Evolutionary conservation across 2,888 invertebrate species (phyloP).

Genomic region (Drosophila leonis): DNA sequence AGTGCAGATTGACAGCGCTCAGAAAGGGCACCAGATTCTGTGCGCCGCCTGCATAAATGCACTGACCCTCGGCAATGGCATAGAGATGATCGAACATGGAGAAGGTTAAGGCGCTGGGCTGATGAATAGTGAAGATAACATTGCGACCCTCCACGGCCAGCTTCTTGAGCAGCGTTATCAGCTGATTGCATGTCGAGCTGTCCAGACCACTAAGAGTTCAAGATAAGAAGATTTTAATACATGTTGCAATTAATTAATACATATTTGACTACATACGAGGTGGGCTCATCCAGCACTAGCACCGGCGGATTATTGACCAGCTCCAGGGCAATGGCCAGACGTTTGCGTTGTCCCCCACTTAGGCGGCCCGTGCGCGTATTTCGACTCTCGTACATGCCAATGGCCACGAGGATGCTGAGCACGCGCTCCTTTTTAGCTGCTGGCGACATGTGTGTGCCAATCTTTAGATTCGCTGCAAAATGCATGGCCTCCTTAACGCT

Average conservation of each 20-base stretch:
- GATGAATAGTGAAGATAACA: slow-evolving; percentile 95
- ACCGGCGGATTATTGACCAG: slow-evolving; percentile 96
- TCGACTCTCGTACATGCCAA: slow-evolving; percentile 89
- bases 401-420: slow-evolving; percentile 91
- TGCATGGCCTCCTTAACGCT: slow-evolving; percentile 94
- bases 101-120: slow-evolving; percentile 94
- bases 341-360: slow-evolving; percentile 96
- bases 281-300: slow-evolving; percentile 97
- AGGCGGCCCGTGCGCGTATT: slow-evolving; percentile 90
- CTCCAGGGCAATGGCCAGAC: slow-evolving; percentile 95
- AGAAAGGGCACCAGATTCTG: slow-evolving; percentile 92
- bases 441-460: slow-evolving; percentile 88
- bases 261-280: slow-evolving; percentile 88
- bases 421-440: slow-evolving; percentile 89
- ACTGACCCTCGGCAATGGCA: slow-evolving; percentile 92
- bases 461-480: slow-evolving; percentile 94
- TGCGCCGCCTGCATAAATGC: slow-evolving; percentile 93
- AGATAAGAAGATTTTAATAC: background rate
- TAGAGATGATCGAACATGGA: slow-evolving; percentile 96
- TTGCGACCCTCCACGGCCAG: slow-evolving; percentile 94
- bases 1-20: slow-evolving; percentile 89
- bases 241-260: background rate
- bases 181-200: slow-evolving; percentile 93
- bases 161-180: slow-evolving; percentile 91
- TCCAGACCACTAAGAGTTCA: slow-evolving; percentile 90